Conservation (phyloP, 2,888 invertebrate genomes). For the Sepioteuthis lessoniana region DNA sequence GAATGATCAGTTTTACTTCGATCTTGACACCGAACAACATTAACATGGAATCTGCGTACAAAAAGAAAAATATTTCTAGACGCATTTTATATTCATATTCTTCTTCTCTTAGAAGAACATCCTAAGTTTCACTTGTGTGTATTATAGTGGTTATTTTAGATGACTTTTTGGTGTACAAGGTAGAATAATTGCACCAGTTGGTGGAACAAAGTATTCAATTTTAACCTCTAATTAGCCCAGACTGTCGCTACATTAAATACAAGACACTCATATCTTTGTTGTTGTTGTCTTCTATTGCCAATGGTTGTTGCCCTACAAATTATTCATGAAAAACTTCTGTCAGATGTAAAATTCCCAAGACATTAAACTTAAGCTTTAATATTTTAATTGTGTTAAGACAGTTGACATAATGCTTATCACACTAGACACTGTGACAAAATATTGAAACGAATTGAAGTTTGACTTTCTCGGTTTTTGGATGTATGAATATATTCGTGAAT, state of each 20-base stretch:
- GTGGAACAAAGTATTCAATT: neutral
- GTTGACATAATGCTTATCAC: neutral
- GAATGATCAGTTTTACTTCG: no score
- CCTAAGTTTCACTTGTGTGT: no score
- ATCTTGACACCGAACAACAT: no score
- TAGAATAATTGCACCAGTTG: neutral
- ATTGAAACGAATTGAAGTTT: no score
- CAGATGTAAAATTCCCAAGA: neutral
- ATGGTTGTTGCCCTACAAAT: neutral
- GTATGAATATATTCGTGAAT: neutral
- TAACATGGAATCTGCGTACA: no score
- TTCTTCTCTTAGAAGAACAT: no score
- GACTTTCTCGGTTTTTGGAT: no score
- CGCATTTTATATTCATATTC: no score
- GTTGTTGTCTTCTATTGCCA: neutral
- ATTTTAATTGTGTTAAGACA: neutral
- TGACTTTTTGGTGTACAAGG: no score
- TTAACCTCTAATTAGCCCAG: neutral
- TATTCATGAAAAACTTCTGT: neutral
- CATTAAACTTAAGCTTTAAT: neutral
- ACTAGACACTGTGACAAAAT: no score
- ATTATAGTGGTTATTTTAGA: no score
- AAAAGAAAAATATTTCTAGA: no score
- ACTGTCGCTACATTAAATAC: neutral
- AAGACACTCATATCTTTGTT: neutral